Base-by-base conservation (phyloP, 64 coral and sea anemone species). In the Montipora capricornis region DNA sequence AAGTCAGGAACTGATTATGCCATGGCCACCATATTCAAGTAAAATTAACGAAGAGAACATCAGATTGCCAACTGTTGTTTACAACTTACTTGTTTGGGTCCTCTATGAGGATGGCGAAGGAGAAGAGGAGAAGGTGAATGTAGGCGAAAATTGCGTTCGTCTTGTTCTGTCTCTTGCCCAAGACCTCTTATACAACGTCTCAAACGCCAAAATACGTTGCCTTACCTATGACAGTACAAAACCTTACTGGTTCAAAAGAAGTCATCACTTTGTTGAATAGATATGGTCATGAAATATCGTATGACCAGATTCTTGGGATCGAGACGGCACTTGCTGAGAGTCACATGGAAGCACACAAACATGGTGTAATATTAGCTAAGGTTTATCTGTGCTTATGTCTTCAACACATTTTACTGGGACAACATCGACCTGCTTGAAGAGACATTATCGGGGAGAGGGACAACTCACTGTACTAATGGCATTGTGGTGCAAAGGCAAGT, bases 231-330 rank as follows among this genome's bases (percentile, higher is more conserved):
- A 88, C 83, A 52, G 74, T 93, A 5, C 87, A 88, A 79, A 93
- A 77, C 45, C 80, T 87, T 12, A 93, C 83, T 57, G 83, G 83
- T 22, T 86, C 69, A 47, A 84, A 44, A 86, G 82, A 93, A 79
- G 84, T 93, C 45, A 80, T 93, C 37, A 93, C 84, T 69, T 68
- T 93, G 53, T 47, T 88, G 3, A 93, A 93, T 50, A 87, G 91
- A 17, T 93, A 79, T 93, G 91, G 91, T 71, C 84, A 93, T 93
- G 83, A 84, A 47, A 78, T 93, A 13, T 93, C 82, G 11, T 87
- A 93, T 73, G 74, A 87, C 19, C 37, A 93, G 51, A 74, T 81
- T 9, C 82, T 79, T 48, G 81, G 79, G 14, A 84, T 92, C 55
- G 53, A 86, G 75, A 93, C 64, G 44, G 16, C 2, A 78, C 22